These are phyloP conservation scores for Tubiluchus corallicola DNA, from an alignment of 2,888 invertebrate genomes.

Conservation along the genomic window DNA sequence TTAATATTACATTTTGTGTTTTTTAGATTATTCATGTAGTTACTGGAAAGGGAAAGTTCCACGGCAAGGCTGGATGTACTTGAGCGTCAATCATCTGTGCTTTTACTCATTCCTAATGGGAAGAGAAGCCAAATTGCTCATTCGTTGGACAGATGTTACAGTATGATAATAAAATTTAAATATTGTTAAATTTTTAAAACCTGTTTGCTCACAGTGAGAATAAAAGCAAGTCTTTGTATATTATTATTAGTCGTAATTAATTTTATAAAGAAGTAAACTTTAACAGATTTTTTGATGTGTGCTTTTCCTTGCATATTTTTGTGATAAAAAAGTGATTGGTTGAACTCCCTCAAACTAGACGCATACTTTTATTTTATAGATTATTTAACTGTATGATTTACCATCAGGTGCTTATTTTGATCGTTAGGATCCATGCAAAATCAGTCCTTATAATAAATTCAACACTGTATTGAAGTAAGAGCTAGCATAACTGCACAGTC, in stretches of 20 bases:
- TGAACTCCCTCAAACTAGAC: too few species aligned
- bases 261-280: background rate
- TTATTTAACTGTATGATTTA: too few species aligned
- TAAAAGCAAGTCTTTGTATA: background rate
- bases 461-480: too few species aligned
- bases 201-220: background rate
- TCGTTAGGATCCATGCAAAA: too few species aligned
- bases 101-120: conserved; percentile 90
- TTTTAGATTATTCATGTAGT: conserved; percentile 44
- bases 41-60: conserved; percentile 83
- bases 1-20: too few species aligned
- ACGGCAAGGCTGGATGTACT: conserved; percentile 87
- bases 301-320: background rate
- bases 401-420: too few species aligned
- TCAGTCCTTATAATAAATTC: too few species aligned
- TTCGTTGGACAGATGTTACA: conserved; percentile 76
- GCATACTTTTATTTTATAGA: too few species aligned
- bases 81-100: conserved; percentile 87
- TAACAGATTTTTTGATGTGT: conserved; percentile 8
- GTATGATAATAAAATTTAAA: conserved; percentile 25
- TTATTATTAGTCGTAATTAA: conserved; percentile 8
- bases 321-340: background rate
- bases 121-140: conserved; percentile 62
- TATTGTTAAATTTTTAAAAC: conserved; percentile 4
- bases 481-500: too few species aligned